Evolutionary conservation across 1,140 invertebrate species (phyloP).

Genomic region (Lordiphosa mommai): DNA sequence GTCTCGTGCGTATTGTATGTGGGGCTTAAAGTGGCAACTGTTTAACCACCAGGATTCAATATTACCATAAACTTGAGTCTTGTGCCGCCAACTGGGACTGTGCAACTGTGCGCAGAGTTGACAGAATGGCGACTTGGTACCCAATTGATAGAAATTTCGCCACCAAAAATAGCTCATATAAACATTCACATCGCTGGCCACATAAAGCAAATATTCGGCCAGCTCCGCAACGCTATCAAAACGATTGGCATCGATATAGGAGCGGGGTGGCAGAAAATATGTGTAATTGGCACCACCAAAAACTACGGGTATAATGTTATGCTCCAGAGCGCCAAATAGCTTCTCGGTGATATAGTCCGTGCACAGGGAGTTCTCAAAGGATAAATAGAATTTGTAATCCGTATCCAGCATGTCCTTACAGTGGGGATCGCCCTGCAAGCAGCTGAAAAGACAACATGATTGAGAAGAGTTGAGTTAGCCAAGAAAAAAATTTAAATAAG

Average conservation of each 20-base stretch:
- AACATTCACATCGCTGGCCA: slow-evolving; percentile 79
- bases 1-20: slow-evolving; percentile 35
- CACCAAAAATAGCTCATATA: slow-evolving; percentile 82
- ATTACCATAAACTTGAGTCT: slow-evolving; percentile 57
- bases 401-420: slow-evolving; percentile 80
- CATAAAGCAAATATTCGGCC: slow-evolving; percentile 80
- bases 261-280: slow-evolving; percentile 81
- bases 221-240: slow-evolving; percentile 81
- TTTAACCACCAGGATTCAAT: slow-evolving; percentile 76
- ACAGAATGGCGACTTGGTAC: slow-evolving; percentile 60
- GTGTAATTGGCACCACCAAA: slow-evolving; percentile 82
- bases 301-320: slow-evolving; percentile 82
- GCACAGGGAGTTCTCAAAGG: slow-evolving; percentile 83
- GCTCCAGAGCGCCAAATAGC: slow-evolving; percentile 79
- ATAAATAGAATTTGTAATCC: slow-evolving; percentile 84
- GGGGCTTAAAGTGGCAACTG: slow-evolving; percentile 50
- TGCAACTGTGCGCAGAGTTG: slow-evolving; percentile 70
- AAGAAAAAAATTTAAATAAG: not conserved
- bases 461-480: not conserved
- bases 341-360: slow-evolving; percentile 83
- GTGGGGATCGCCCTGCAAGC: slow-evolving; percentile 57
- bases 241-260: slow-evolving; percentile 83
- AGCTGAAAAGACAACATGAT: slow-evolving; percentile 49
- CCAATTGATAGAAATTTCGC: slow-evolving; percentile 79
- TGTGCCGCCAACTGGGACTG: slow-evolving; percentile 30